A percentile compares a stretch with the other conserved stretches of the same genome.
These are phyloP conservation scores for Argyresthia goedartella DNA, from an alignment of 2,888 invertebrate species.

Conservation along the genomic window DNA sequence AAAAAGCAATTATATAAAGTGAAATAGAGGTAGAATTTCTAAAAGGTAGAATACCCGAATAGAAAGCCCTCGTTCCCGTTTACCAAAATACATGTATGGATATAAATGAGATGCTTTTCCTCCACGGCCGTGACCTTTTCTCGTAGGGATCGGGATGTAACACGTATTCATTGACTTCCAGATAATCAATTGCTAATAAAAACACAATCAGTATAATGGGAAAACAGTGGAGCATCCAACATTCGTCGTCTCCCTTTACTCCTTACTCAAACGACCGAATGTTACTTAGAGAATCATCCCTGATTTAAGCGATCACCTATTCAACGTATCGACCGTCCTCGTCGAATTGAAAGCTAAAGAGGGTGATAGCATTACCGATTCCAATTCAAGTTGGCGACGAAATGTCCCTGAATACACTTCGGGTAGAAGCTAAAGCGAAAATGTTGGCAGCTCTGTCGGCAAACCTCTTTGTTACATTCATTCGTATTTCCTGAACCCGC, in stretches of 20 bases:
- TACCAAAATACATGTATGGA: neutral
- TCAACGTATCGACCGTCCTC: neutral
- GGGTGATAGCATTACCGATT: conserved; percentile 3
- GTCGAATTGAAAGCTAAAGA: neutral
- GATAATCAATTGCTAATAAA: conserved; percentile 6
- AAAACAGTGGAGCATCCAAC: neutral
- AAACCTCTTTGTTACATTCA: conserved; percentile 33
- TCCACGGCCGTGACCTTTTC: neutral
- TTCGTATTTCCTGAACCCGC: conserved; percentile 21
- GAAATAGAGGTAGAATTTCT: no score
- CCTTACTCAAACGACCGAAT: no score
- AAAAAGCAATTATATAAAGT: no score
- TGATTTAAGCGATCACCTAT: neutral
- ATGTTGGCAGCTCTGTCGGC: conserved; percentile 25
- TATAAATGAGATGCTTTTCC: neutral
- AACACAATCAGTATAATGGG: conserved; percentile 8
- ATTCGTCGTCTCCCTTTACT: no score
- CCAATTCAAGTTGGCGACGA: neutral
- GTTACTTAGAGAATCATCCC: neutral
- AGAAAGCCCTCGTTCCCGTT: no score
- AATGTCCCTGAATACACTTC: conserved; percentile 1
- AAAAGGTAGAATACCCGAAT: no score
- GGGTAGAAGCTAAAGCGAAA: conserved; percentile 25
- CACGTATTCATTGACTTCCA: neutral
- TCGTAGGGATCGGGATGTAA: neutral